Conservation (phyloP, 2,113 vertebrate genomes). For the Thinocorus orbignyianus region DNA sequence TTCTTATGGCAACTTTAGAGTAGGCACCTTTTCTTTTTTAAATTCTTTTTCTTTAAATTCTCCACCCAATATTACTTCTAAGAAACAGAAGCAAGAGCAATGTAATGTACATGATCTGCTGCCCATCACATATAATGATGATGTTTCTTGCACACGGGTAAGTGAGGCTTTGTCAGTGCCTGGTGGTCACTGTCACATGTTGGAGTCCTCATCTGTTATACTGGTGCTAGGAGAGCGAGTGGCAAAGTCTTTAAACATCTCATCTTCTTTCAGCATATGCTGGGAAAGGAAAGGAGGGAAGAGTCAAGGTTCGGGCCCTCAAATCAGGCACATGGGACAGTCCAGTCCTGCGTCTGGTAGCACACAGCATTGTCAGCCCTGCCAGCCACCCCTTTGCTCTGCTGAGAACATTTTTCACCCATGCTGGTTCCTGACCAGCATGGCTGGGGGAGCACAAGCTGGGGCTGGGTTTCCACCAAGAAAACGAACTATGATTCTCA, state of each 20-base stretch:
- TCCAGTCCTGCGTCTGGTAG: neutral
- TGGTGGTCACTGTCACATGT: slow-evolving; percentile 75
- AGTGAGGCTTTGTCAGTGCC: neutral
- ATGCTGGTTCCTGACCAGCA: rapidly evolving
- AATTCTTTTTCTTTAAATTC: neutral
- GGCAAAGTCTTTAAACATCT: slow-evolving; percentile 90
- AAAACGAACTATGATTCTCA: neutral
- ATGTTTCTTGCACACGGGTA: neutral
- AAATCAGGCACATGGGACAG: neutral
- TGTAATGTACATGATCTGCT: neutral
- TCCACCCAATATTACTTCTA: neutral
- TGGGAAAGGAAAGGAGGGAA: slow-evolving; percentile 57
- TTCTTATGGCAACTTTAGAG: slow-evolving; percentile 53
- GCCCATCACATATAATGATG: neutral
- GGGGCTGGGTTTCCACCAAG: neutral
- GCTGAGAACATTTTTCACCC: neutral
- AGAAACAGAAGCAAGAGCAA: slow-evolving; percentile 35
- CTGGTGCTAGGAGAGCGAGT: slow-evolving; percentile 86
- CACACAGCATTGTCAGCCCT: rapidly evolving
- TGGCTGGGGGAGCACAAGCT: rapidly evolving
- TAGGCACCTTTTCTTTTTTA: neutral
- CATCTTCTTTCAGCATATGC: slow-evolving; percentile 98
- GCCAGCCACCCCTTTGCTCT: neutral
- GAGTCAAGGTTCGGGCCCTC: neutral
- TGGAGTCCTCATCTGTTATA: slow-evolving; percentile 91